Evolutionary conservation across 2,113 vertebrate genomes (phyloP), one percentile per base, ranked within the genome.

Genomic region (Petromus typicus): DNA sequence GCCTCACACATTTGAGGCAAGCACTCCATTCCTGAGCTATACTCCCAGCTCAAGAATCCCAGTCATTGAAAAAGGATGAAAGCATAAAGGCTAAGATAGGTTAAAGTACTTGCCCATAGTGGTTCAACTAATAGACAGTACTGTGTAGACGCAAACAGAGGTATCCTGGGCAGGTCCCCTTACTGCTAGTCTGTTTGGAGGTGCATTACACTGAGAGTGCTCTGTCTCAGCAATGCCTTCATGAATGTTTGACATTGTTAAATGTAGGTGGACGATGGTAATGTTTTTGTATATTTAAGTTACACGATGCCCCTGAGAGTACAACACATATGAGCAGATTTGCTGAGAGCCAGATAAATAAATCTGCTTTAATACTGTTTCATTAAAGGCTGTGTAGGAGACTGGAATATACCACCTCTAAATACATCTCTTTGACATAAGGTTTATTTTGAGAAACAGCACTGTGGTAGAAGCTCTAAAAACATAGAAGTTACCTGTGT

Each of bases 331-430:
- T n/a, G 56, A 63, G 45, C 25, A 63, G 71, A 73, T 27, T 11
- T 40, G 37, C 64, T 66, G 73, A 81, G 40, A 76, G 89, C 59
- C 34, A 75, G 90, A 56, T 69, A 89, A 79, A 79, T 56, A 83
- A 48, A 34, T 48, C 51, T 91, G n/a, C 81, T 92, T 91, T 73
- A 73, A 63, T 63, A 64, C 23, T 51, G 12, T 80, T 81, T 94
- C 48, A 92, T 92, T 75, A 89, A 89, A 91, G 48, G 37, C n/a
- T 90, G 61, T 80, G 12, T 34, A 56, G 88, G 18, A 81, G 37
- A 34, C 37, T 16, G 34, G 76, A 90, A 57, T 57, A 81, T 25
- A n/a, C 20, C 22, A 71, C 4, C 16, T 43, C 14, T 91, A 34
- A 78, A 89, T 40, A 64, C 51, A 59, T 48, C 57, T 89, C 34